Evolutionary conservation across 2,113 vertebrate genomes (phyloP), one percentile per base, ranked within the genome.

Genomic region (Myodes glareolus): DNA sequence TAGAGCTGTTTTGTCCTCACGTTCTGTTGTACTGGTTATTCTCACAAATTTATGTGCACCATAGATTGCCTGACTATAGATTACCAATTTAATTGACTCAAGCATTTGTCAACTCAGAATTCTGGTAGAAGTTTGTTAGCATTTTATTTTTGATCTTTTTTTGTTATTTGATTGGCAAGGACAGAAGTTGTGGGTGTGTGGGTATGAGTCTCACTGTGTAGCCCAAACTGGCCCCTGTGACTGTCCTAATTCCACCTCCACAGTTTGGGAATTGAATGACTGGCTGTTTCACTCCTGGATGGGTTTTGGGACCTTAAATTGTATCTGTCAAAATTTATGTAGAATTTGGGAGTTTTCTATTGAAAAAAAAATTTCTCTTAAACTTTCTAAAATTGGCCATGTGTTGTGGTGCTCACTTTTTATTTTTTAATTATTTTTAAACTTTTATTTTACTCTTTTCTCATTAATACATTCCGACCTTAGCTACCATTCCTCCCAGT

Each of bases 281-380:
- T 19, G 36, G 12, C 21, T 42, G 13, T 50, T 23, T 67, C 0
- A 16, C 12, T 84, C 29, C 23, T 91, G 55, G 11, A 85, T 77
- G 89, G 67, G 31, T 14, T 36, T 90, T 77, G 96, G 31, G 88
- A 75, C 72, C 13, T 39, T 89, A 81, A 84, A n/a, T 92, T 91
- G 21, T 27, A 82, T 73, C 87, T 93, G 19, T 88, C 23, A 94
- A 33, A 19, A 88, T 93, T 89, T 95, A 11, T 63, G 0, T 90
- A 86, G 55, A 91, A 88, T 91, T 94, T 92, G 45, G 80, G 50
- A 91, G 31, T 70, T 50, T 87, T 70, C 12, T 95, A 9, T 50
- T 94, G 78, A 91, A 90, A 63, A 92, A 88, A 63, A 70, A 65
- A 7, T 90, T 90, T 94, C 10, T 87, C 4, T 95, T 50, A 52